Base-by-base conservation (phyloP, 2,797 vertebrate species). In the Aphelocoma californica region DNA sequence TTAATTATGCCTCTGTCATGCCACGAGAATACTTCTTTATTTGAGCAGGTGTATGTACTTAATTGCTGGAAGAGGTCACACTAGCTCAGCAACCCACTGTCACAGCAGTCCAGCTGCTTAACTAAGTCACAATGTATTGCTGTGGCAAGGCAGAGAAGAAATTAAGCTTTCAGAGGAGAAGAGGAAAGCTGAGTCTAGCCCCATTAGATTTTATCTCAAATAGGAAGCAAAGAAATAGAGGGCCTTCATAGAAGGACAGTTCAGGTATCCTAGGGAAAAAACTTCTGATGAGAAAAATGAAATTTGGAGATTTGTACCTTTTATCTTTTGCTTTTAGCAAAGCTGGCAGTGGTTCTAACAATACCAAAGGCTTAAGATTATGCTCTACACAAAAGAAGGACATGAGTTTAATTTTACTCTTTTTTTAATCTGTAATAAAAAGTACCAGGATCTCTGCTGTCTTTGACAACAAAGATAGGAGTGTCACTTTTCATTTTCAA, bases 81-180 rank as follows among this genome's bases (percentile, higher is more conserved):
- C 26, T 14, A 65, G 54, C 75, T 87, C 58, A 88, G 48, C n/a
- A 90, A 56, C 34, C 64, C 2, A 4, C 88, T 81, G 77, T 87
- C 84, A 91, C 79, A 82, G 81, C 81, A 71, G 54, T 69, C 42
- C 87, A 69, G 70, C 82, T 83, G 57, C 85, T 88, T 78, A 79
- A 62, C 54, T 56, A 69, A 81, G 58, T 25, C 57, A 40, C 56
- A 92, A 69, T 17, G 42, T 38, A 81, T 25, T 93, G 71, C 70
- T 57, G 64, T 82, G 57, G 24, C 25, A 7, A 14, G 56, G 25
- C 64, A 87, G 36, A n/a, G 54, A 87, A 87, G 42, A 51, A 93
- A 91, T 92, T 67, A 60, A 86, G 54, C 34, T 84, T 96, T 74
- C 66, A 88, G n/a, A 86, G 45, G 10, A 61, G 74, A 86, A 84